Conservation (phyloP, 2,888 invertebrate genomes). For the Apamea monoglypha region DNA sequence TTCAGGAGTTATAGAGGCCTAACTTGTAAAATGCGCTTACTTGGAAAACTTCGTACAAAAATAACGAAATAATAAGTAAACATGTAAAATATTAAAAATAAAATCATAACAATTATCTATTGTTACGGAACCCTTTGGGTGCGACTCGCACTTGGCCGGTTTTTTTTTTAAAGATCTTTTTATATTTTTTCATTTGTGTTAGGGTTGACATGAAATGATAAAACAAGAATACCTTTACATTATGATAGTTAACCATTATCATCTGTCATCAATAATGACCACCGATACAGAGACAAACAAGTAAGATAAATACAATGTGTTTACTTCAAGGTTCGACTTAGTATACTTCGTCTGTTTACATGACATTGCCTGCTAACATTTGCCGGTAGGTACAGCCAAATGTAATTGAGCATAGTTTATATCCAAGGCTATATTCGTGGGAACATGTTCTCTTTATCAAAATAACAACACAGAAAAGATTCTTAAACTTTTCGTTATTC, state of each 20-base stretch:
- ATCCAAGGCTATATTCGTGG: conserved; percentile 19
- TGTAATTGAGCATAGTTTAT: conserved; percentile 34
- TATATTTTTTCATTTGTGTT: not conserved
- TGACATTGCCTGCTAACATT: conserved; percentile 40
- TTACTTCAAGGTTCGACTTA: conserved; percentile 20
- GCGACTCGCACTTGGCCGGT: no score
- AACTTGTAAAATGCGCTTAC: no score
- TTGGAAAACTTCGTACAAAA: no score
- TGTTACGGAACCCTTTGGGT: no score
- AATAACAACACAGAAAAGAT: conserved; percentile 43
- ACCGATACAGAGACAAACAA: conserved; percentile 4
- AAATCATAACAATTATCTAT: no score
- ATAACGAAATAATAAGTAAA: no score
- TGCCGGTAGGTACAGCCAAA: conserved; percentile 20
- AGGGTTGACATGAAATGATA: not conserved
- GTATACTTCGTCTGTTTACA: conserved; percentile 44
- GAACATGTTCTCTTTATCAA: conserved; percentile 15
- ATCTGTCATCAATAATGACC: not conserved
- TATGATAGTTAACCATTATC: not conserved
- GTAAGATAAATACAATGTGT: conserved; percentile 11
- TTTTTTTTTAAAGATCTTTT: not conserved
- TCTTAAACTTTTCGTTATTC: conserved; percentile 52
- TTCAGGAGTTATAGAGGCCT: no score
- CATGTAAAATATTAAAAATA: no score
- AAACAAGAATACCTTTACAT: not conserved